Evolutionary conservation across 23 tunicate genomes (phyloP).

Genomic region (Ciona savignyi): DNA sequence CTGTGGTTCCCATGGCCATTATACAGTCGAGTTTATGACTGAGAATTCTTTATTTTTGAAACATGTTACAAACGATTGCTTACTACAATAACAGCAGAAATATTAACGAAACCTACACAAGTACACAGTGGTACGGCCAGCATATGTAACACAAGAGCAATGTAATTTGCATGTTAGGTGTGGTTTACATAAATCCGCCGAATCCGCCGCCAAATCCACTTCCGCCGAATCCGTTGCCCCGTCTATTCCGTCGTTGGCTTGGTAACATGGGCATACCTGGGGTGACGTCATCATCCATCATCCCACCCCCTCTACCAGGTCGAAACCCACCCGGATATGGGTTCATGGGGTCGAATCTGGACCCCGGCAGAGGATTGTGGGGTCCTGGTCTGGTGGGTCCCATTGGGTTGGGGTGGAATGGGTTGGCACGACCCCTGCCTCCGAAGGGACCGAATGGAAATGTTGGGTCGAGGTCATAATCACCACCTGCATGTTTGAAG

Average conservation of each 20-base stretch:
- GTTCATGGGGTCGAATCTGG: slow-evolving; percentile 76
- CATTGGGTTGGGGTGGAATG: slow-evolving; percentile 22
- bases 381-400: slow-evolving; percentile 25
- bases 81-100: too few species aligned
- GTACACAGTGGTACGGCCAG: too few species aligned
- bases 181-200: slow-evolving; percentile 17
- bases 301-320: slow-evolving; percentile 86
- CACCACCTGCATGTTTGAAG: slow-evolving; percentile 79
- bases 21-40: too few species aligned
- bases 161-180: too few species aligned
- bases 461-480: slow-evolving; percentile 75
- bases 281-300: slow-evolving; percentile 53
- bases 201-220: slow-evolving; percentile 13
- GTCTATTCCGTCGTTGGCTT: not conserved
- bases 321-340: slow-evolving; percentile 51
- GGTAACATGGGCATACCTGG: not conserved
- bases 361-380: slow-evolving; percentile 86
- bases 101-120: too few species aligned
- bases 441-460: slow-evolving; percentile 89
- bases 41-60: too few species aligned
- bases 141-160: too few species aligned
- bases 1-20: too few species aligned
- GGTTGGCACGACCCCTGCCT: slow-evolving; percentile 13
- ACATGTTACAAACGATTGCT: too few species aligned
- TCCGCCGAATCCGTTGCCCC: not conserved